phyloP scores from a whole-genome alignment of 92 coral and sea anemone species.

The Pocillopora meandrina region DNA sequence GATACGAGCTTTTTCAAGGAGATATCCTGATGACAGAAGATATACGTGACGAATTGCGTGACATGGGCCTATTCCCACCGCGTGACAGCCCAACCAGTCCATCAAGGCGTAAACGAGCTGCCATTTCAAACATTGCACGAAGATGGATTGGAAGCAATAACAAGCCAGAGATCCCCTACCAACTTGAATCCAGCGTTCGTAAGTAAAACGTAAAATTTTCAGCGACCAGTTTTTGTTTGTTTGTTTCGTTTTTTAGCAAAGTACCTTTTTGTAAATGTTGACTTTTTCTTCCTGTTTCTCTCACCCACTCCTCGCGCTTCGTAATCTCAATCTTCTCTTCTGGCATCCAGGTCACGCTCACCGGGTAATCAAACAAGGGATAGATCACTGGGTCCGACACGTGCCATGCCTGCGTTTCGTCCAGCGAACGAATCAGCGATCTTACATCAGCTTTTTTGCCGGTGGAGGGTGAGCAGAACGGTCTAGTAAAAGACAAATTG shows the following conservation, averaged over 20 bases:
- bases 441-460: constrained; percentile 59
- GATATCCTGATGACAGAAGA: constrained; percentile 60
- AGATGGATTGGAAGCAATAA: constrained; percentile 60
- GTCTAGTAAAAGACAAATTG: not conserved
- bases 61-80: constrained; percentile 14
- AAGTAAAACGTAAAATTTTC: not conserved
- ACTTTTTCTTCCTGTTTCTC: not conserved
- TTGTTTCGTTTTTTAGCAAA: not conserved
- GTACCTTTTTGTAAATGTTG: not conserved
- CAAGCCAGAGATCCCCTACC: constrained; percentile 74
- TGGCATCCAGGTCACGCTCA: constrained; percentile 41
- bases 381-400: constrained; percentile 56
- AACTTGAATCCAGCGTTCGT: constrained; percentile 41
- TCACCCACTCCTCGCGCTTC: no score
- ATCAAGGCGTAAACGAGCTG: constrained; percentile 56
- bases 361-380: constrained; percentile 45
- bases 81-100: not conserved
- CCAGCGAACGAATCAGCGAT: constrained; percentile 31
- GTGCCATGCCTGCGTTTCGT: constrained; percentile 73
- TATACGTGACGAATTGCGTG: constrained; percentile 37
- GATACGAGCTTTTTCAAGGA: constrained; percentile 72
- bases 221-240: not conserved
- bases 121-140: constrained; percentile 49
- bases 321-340: not conserved
- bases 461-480: constrained; percentile 61